A percentile compares a stretch with the other conserved stretches of the same genome.
These are phyloP conservation scores for Phenacoccus solenopsis DNA, from an alignment of 1,140 invertebrate species.

Conservation along the genomic window DNA sequence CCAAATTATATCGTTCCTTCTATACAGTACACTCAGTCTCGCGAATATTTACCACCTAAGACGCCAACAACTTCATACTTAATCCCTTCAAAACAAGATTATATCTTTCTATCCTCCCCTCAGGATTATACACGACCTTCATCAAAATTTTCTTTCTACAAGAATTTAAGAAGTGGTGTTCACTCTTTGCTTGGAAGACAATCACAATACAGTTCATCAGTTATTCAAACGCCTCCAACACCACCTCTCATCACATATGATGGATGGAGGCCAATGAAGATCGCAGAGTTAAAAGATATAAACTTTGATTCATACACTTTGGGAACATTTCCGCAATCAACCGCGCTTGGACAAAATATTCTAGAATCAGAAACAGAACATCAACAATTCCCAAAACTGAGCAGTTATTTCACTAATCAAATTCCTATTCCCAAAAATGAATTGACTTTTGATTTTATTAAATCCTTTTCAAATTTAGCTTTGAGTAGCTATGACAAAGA, in stretches of 20 bases:
- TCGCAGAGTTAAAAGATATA: slow-evolving; percentile 30
- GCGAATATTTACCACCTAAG: slow-evolving; percentile 26
- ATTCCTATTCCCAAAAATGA: slow-evolving; percentile 24
- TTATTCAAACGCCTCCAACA: slow-evolving; percentile 54
- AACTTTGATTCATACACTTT: not conserved
- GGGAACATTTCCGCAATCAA: not conserved
- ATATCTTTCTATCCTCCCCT: not conserved
- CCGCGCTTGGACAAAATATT: slow-evolving; percentile 14
- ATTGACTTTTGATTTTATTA: slow-evolving; percentile 19
- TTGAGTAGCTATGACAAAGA: not conserved
- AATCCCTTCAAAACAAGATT: slow-evolving; percentile 30
- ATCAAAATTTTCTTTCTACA: not conserved
- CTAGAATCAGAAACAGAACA: not conserved
- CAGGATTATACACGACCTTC: not conserved
- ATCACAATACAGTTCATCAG: slow-evolving; percentile 33
- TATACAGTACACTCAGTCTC: slow-evolving; percentile 38
- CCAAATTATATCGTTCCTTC: slow-evolving; percentile 38
- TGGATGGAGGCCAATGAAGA: slow-evolving; percentile 36
- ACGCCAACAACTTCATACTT: slow-evolving; percentile 31
- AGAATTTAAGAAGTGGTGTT: not conserved
- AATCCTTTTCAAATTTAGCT: not conserved
- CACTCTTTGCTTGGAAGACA: slow-evolving; percentile 24
- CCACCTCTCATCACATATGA: slow-evolving; percentile 64
- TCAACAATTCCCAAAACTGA: not conserved
- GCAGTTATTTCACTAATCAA: not conserved